These are phyloP conservation scores for Danio tinwini DNA, from an alignment of 2,797 vertebrate species.

Conservation along the genomic window DNA sequence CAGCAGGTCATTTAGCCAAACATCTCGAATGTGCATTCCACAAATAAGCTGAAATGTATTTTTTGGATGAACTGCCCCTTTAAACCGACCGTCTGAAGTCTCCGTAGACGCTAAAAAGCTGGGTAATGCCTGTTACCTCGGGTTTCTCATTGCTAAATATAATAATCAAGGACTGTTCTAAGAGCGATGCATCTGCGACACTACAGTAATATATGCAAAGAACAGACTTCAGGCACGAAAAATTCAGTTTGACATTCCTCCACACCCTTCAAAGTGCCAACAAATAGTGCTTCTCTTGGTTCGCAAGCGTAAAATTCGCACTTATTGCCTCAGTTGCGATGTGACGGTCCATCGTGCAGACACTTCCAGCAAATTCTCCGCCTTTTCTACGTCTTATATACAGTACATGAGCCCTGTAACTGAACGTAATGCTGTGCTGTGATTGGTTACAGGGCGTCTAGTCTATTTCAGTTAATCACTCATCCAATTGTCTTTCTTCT, in stretches of 20 bases:
- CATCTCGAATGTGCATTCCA: no score
- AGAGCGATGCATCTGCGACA: constrained; percentile 31
- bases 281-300: constrained; percentile 39
- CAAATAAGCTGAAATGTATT: no score
- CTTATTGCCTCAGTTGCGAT: constrained; percentile 52
- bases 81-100: not conserved
- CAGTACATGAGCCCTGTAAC: constrained; percentile 25
- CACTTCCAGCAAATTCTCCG: constrained; percentile 8
- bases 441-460: constrained; percentile 20
- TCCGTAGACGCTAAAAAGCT: no score
- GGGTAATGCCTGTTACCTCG: not conserved
- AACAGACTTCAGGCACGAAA: constrained; percentile 31
- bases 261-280: constrained; percentile 29
- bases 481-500: not conserved
- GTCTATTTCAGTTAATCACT: constrained; percentile 39
- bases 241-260: not conserved
- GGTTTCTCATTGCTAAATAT: constrained; percentile 21
- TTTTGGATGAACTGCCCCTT: no score
- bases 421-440: constrained; percentile 25
- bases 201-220: constrained; percentile 21
- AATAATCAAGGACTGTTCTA: constrained; percentile 9
- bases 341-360: constrained; percentile 47
- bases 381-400: constrained; percentile 33
- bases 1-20: no score
- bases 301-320: constrained; percentile 37